Conservation (phyloP, 2,113 vertebrate species). For the Raja brachyura region DNA sequence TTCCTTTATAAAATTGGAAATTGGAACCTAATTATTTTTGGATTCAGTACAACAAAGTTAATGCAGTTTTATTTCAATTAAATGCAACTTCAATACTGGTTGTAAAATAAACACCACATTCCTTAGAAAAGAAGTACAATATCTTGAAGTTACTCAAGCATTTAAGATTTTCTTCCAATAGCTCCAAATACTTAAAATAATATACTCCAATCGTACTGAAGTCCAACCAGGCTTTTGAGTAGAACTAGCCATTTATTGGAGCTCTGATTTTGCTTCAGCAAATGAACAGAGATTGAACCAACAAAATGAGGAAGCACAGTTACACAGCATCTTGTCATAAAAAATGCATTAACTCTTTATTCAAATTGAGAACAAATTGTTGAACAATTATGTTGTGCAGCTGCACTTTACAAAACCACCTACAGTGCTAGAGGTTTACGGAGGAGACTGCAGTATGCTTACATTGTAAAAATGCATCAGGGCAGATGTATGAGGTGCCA, state of each 20-base stretch:
- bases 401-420: conserved; percentile 23
- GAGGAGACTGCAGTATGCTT: not conserved
- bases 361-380: not conserved
- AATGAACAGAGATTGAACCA: not conserved
- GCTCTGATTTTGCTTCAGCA: not conserved
- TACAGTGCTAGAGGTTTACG: not conserved
- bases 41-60: not conserved
- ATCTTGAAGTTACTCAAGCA: not conserved
- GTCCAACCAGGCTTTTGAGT: no score
- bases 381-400: not conserved
- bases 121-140: not conserved
- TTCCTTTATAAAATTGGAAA: not conserved
- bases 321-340: not conserved
- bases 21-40: not conserved
- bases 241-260: not conserved
- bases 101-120: not conserved
- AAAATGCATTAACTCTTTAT: not conserved
- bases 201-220: not conserved
- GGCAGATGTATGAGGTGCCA: not conserved
- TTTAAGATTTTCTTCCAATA: conserved; percentile 10
- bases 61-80: not conserved
- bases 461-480: not conserved
- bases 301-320: not conserved
- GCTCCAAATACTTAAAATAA: not conserved
- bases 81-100: not conserved